Evolutionary conservation across 2,113 vertebrate genomes (phyloP), one percentile per base, ranked within the genome.

Genomic region (Benitochromis conjunctus): DNA sequence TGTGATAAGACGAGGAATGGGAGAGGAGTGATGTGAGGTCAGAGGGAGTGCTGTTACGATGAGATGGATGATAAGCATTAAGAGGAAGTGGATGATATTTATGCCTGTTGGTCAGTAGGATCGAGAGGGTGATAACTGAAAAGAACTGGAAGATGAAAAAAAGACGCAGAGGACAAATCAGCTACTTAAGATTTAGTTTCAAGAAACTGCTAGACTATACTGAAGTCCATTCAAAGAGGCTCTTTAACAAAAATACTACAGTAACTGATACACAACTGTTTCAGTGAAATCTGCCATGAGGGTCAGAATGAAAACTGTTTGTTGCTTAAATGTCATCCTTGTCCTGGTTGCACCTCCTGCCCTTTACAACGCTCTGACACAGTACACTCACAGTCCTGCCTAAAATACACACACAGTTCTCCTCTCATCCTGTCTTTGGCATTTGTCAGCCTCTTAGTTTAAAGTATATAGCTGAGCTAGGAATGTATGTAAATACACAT

Each of bases 301-400:
- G 24, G 54, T 48, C 31, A 38, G 36, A 82, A 57, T 87, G 79
- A 53, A 94, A 91, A 83, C 84, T 58, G 51, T 48, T 74, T 55
- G 26, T 53, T 74, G 76, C 81, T 89, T 88, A 89, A 93, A 94
- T 93, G 91, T 92, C 91, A 92, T 62, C 85, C 85, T 80, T 92
- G 93, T 91, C 92, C 88, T 81, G 1, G 8, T 87, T 88, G 92
- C 90, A 94, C 92, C 94, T 90, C 55, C 81, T 92, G 90, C 85
- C 92, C 92, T 91, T 95, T 91, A 94, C 86, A 92, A 85, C 71
- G 79, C 76, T 62, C 56, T 64, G 60, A 88, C 88, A 90, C 91
- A 93, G 94, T 79, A 71, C 71, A 86, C 79, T 60, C 85, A 82
- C 51, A 86, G 62, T 82, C 85, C 83, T 69, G 34, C 76, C 84